Conservation (phyloP, 2,888 invertebrate genomes). For the Aelia acuminata region DNA sequence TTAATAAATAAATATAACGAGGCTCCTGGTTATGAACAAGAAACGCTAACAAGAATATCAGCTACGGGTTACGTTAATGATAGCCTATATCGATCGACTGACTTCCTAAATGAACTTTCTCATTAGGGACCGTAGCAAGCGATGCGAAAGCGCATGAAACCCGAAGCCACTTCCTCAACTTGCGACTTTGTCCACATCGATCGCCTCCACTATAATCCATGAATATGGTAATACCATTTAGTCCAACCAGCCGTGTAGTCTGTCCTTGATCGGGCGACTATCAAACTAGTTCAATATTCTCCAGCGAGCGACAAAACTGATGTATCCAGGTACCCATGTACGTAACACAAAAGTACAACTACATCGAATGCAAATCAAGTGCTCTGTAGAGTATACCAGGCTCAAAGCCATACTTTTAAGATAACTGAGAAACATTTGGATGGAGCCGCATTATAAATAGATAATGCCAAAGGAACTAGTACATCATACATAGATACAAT, state of each 20-base stretch:
- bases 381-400: too few relatives aligned
- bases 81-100: background rate
- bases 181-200: background rate
- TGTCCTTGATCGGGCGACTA: background rate
- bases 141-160: background rate
- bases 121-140: background rate
- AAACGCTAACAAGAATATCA: background rate
- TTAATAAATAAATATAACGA: background rate
- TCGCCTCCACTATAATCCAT: background rate
- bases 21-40: background rate
- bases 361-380: too few relatives aligned
- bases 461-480: too few relatives aligned
- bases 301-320: too few relatives aligned
- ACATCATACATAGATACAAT: too few relatives aligned
- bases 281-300: background rate
- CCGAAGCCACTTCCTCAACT: background rate
- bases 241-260: background rate
- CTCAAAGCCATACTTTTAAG: too few relatives aligned
- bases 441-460: too few relatives aligned
- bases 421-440: too few relatives aligned
- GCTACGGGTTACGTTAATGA: background rate
- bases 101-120: background rate
- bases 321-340: too few relatives aligned
- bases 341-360: too few relatives aligned
- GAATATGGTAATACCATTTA: constrained; percentile 13